Conservation (phyloP, 2,888 invertebrate genomes). For the Saturnia pavonia region DNA sequence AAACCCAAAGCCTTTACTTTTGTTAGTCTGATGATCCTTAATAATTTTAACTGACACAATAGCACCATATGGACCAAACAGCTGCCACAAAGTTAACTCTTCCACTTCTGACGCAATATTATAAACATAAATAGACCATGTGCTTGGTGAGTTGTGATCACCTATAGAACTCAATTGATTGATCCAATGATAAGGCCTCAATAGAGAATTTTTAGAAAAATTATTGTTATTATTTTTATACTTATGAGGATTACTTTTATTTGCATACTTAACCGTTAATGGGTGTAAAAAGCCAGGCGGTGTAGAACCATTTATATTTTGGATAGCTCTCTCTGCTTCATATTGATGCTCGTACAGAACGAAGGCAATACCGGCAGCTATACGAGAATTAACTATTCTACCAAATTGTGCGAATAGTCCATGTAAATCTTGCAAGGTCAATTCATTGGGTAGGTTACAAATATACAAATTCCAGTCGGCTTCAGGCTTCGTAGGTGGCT, state of each 20-base stretch:
- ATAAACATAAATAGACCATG: slow-evolving; percentile 81
- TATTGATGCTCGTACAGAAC: slow-evolving; percentile 78
- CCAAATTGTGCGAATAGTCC: slow-evolving; percentile 80
- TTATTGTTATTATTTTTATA: slow-evolving; percentile 78
- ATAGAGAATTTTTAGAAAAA: slow-evolving; percentile 71
- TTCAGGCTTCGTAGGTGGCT: slow-evolving; percentile 79
- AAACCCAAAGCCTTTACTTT: slow-evolving; percentile 81
- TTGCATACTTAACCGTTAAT: slow-evolving; percentile 81
- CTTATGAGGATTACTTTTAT: slow-evolving; percentile 80
- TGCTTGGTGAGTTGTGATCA: slow-evolving; percentile 76
- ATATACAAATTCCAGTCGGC: slow-evolving; percentile 82
- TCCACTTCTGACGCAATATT: slow-evolving; percentile 79
- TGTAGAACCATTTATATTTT: slow-evolving; percentile 73
- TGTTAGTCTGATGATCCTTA: slow-evolving; percentile 79
- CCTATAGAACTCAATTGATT: slow-evolving; percentile 76
- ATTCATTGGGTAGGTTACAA: slow-evolving; percentile 81
- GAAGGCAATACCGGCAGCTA: slow-evolving; percentile 80
- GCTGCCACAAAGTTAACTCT: slow-evolving; percentile 78
- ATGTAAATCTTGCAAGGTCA: slow-evolving; percentile 81
- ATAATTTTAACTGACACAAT: slow-evolving; percentile 81
- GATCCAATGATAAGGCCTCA: slow-evolving; percentile 78
- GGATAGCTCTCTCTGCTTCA: slow-evolving; percentile 78
- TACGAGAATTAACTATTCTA: slow-evolving; percentile 81
- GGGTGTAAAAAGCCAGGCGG: slow-evolving; percentile 80
- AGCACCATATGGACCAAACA: slow-evolving; percentile 82